Conservation (phyloP, 37 sponge, comb jelly and placozoan species). For the Spongia lamella region DNA sequence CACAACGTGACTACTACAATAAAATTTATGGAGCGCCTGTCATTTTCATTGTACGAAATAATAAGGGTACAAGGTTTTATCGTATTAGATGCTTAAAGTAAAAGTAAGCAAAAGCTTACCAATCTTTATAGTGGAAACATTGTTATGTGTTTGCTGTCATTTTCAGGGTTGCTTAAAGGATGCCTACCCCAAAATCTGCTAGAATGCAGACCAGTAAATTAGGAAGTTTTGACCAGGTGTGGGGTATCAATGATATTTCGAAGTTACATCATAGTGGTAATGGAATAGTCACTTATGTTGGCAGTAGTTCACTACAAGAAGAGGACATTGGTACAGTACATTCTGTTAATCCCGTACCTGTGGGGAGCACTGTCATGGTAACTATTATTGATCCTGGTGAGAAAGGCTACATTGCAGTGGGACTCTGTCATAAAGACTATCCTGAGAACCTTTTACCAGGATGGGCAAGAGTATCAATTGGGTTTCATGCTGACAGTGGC, state of each 20-base stretch:
- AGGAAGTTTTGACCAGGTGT: conserved; percentile 9
- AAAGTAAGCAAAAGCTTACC: too few species aligned
- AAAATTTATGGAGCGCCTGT: not conserved
- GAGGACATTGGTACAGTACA: conserved; percentile 43
- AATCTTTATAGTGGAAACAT: too few species aligned
- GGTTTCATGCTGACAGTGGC: conserved; percentile 60
- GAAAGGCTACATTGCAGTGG: conserved; percentile 45
- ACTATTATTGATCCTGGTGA: conserved; percentile 43
- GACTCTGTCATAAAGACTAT: conserved; percentile 56
- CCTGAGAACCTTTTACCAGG: conserved; percentile 59
- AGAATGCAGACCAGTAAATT: too few species aligned
- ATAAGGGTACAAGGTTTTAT: too few species aligned
- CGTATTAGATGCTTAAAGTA: too few species aligned
- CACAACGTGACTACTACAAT: conserved; percentile 1
- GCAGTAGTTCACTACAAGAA: conserved; percentile 5
- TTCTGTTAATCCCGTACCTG: conserved; percentile 8
- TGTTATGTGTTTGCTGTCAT: too few species aligned
- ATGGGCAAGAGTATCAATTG: conserved; percentile 55
- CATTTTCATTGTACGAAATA: not conserved
- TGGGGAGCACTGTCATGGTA: not conserved
- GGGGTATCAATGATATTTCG: conserved; percentile 21
- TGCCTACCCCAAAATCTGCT: too few species aligned
- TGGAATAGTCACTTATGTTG: conserved; percentile 43
- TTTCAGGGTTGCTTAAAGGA: too few species aligned
- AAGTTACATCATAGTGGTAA: conserved; percentile 38